Base-by-base conservation (phyloP, 2,113 vertebrate species). In the Poeciliopsis turrubarensis region DNA sequence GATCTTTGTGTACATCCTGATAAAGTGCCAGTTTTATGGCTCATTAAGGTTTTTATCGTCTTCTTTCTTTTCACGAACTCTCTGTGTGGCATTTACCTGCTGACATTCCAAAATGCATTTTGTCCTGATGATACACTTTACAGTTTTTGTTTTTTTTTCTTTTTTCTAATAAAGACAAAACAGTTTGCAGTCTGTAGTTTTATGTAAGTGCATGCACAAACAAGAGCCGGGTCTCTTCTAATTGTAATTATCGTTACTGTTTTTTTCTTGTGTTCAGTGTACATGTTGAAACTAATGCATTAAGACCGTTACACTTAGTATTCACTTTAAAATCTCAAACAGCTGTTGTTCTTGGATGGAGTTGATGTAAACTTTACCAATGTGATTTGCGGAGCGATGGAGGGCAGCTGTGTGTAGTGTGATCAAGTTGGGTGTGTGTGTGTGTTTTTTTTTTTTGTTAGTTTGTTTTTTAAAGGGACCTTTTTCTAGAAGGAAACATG, bases 1-100 rank as follows among this genome's bases (percentile, higher is more conserved):
- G 81, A 82, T 77, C 85, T 85, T 85, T 74, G 78, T 51, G 54
- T 70, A 27, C 73, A 64, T 82, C 73, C 79, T 86, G 66, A 83
- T 79, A 80, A 86, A 32, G 68, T 86, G 92, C 89, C 91, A 92
- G 84, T 93, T 93, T 91, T 91, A 91, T 93, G 93, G 91, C 92
- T 92, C 27, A 26, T 60, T 37, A 81, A 60, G 39, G 39, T 41
- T 41, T 41, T 41, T 57, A n/a, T 82, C n/a, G 37, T 10, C 32
- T 37, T 14, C 12, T 73, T 80, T 65, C n/a, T 41, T 69, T 62
- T 70, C 81, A 67, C 61, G 25, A 11, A 75, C 10, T 70, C 73
- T 65, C 63, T 60, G 26, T 75, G 78, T 19, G 60, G 57, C 25
- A 68, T 78, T 70, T 67, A 60, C 5, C 15, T 51, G 30, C 60